A percentile compares a stretch with the other conserved stretches of the same genome.
Conservation (phyloP, 2,888 invertebrate genomes). For the Imbricaverruca yamaguchii region DNA sequence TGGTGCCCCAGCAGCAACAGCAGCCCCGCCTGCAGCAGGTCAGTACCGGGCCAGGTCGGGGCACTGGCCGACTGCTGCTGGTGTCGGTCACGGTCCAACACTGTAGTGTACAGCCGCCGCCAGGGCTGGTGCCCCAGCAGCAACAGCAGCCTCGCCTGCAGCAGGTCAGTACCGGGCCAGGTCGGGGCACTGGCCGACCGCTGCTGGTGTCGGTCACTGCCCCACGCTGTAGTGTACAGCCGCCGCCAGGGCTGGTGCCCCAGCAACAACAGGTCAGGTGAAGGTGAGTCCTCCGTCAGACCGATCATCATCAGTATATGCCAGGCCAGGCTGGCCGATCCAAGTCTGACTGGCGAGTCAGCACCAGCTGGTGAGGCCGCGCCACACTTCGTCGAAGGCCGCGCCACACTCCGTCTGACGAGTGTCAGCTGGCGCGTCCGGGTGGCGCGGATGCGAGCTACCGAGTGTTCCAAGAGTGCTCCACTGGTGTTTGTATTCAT, state of each 20-base stretch:
- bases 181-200: not conserved
- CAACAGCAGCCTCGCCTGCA: not conserved
- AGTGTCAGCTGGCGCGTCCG: no score
- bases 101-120: conserved; percentile 20
- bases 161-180: not conserved
- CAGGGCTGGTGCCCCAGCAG: not conserved
- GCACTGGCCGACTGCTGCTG: not conserved
- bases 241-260: not conserved
- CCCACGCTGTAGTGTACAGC: conserved; percentile 12
- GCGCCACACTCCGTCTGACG: no score
- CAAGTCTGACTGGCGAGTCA: no score
- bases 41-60: not conserved
- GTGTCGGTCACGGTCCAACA: not conserved
- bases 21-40: conserved; percentile 10
- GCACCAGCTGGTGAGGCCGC: no score
- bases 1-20: not conserved
- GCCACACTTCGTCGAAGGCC: no score
- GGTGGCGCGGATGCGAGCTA: no score
- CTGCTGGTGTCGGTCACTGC: conserved; percentile 20
- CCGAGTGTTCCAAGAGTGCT: no score
- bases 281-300: not conserved
- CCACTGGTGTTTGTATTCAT: no score
- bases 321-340: no score
- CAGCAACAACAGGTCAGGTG: not conserved
- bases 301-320: no score